Evolutionary conservation across 2,113 vertebrate genomes (phyloP), one percentile per base, ranked within the genome.

Genomic region (Oceanodroma tethys): DNA sequence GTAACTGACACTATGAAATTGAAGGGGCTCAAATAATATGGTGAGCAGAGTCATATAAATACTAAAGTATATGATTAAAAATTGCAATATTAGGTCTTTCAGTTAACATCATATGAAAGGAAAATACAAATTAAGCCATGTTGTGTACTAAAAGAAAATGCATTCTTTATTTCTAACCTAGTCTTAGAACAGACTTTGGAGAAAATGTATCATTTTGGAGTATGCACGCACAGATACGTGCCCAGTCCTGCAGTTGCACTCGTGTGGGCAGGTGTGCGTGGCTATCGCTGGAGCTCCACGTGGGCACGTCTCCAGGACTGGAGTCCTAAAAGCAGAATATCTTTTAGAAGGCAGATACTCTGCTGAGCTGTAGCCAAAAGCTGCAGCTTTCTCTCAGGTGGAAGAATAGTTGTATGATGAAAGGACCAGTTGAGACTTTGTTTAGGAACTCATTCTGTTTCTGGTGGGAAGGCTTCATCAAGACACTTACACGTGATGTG

Each of bases 1-100:
- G 95, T 96, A 96, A 97, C 97, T 96, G 96, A 88, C 93, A 90
- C 96, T 78, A 96, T 87, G 91, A 96, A 95, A 96, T 91, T 95
- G 94, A 95, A 95, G 71, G 94, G 71, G 63, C 89, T 90, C 62
- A 82, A 85, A 91, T 91, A 96, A 90, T 96, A 71, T 5, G 11
- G 59, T 82, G 74, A 91, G 63, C 59, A 2, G 62, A 91, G 50
- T 78, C 60, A 10, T 78, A 93, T 78, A 86, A 96, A 90, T 63
- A 38, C 50, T 82, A 6, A 87, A 93, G 63, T 40, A 80, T 66
- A n/a, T 70, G 58, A 95, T 94, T 91, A 67, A 94, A 95, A 90
- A 50, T 58, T 66, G 58, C 9, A 7, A 7, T 66, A 16, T 52
- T 84, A 19, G 2, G 0, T 91, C 78, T 80, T 85, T 90, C 55